Conservation (phyloP, 2,113 vertebrate species). For the Seriola aureovittata region DNA sequence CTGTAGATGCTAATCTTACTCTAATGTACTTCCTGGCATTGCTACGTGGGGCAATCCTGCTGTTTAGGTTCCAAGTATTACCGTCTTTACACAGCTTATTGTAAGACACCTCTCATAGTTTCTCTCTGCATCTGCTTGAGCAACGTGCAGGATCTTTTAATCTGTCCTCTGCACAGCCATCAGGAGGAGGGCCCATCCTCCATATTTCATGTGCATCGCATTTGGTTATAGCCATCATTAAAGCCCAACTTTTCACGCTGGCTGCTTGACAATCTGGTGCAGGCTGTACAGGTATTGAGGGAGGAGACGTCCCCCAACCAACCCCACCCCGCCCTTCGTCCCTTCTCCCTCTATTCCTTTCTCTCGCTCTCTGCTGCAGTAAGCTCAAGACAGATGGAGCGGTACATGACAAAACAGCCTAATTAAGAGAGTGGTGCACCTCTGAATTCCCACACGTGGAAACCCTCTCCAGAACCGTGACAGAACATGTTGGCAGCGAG, state of each 20-base stretch:
- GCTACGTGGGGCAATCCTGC: conserved; percentile 6
- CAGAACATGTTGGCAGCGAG: conserved; percentile 54
- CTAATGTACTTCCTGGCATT: background rate
- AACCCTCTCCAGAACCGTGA: conserved; percentile 54
- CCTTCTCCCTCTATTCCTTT: conserved; percentile 6
- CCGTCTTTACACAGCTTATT: conserved; percentile 35
- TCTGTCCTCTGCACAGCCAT: conserved; percentile 42
- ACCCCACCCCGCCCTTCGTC: conserved; percentile 21
- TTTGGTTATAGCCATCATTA: conserved; percentile 50
- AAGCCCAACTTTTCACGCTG: conserved; percentile 51
- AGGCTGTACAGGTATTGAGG: conserved; percentile 52
- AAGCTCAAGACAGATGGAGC: conserved; percentile 69
- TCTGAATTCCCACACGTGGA: conserved; percentile 75
- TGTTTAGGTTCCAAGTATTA: conserved; percentile 24
- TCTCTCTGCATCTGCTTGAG: conserved; percentile 10
- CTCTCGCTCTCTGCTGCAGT: conserved; percentile 59
- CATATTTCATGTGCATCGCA: conserved; percentile 43
- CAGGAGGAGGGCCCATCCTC: conserved; percentile 19
- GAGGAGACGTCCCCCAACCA: conserved; percentile 16
- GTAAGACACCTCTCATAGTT: background rate
- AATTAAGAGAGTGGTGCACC: conserved; percentile 76
- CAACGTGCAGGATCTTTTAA: conserved; percentile 22
- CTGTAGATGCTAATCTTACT: background rate
- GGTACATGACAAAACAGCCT: conserved; percentile 76
- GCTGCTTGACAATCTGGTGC: conserved; percentile 60